Percentiles rank a stretch among this genome's conserved stretches.
Evolutionary conservation across 2,888 invertebrate species (phyloP).

Genomic region (Hydroisotoma schaefferi): DNA sequence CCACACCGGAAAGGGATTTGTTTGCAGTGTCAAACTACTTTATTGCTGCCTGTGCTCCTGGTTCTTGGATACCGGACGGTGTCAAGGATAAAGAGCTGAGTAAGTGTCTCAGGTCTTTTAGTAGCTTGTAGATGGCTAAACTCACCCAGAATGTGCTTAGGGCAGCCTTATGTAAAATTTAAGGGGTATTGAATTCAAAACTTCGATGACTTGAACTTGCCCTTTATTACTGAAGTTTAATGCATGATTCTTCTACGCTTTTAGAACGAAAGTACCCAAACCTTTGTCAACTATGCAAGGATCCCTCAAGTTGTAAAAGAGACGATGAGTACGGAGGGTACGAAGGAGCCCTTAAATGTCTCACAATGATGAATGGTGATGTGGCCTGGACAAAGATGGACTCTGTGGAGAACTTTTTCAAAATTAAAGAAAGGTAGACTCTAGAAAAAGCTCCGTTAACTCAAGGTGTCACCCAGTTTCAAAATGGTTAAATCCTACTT

Average conservation of each 20-base stretch:
- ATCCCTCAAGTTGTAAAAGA: constrained; percentile 60
- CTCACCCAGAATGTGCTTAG: no score
- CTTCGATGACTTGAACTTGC: no score
- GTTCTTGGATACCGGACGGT: constrained; percentile 72
- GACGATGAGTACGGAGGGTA: constrained; percentile 57
- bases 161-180: no score
- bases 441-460: no score
- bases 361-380: constrained; percentile 54
- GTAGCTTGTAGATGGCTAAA: no score
- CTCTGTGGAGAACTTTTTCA: constrained; percentile 37
- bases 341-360: constrained; percentile 55
- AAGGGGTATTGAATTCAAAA: no score
- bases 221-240: no score
- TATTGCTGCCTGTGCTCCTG: constrained; percentile 76
- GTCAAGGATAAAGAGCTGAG: constrained; percentile 64
- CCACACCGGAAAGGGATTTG: constrained; percentile 38
- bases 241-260: no score
- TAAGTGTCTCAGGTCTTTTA: no score
- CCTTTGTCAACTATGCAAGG: constrained; percentile 69
- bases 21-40: constrained; percentile 62
- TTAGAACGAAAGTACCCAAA: constrained; percentile 64
- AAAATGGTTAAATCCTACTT: background rate
- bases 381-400: constrained; percentile 53
- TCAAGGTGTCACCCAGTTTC: no score
- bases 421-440: constrained; percentile 14